phyloP scores from a whole-genome alignment of 2,888 invertebrate species.

The Harpalus rufipes region DNA sequence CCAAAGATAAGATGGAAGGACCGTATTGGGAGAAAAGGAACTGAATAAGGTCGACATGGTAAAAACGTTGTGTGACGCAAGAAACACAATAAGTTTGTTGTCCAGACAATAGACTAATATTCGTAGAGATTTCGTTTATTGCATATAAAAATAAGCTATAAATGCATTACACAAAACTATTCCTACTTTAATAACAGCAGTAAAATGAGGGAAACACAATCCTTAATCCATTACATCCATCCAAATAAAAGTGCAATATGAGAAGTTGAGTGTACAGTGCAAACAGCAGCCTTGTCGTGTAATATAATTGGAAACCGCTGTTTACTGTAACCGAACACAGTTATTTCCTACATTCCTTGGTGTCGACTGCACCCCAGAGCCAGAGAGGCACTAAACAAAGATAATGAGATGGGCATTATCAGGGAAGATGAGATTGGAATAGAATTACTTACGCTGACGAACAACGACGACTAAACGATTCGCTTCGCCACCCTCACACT shows the following conservation, averaged over 20 bases:
- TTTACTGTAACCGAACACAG: constrained; percentile 52
- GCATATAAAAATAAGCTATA: background rate
- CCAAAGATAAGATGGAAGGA: no score
- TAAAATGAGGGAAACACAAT: background rate
- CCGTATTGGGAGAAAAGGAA: no score
- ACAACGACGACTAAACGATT: constrained; percentile 33
- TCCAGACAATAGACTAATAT: background rate
- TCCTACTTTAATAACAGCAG: background rate
- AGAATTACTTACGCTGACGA: constrained; percentile 51
- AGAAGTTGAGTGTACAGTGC: constrained; percentile 14
- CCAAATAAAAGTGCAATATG: constrained; percentile 46
- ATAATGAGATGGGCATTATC: constrained; percentile 57
- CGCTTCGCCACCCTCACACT: constrained; percentile 11
- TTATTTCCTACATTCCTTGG: constrained; percentile 23
- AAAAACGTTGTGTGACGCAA: no score
- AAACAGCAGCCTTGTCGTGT: constrained; percentile 22
- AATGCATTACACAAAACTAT: background rate
- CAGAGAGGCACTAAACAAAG: constrained; percentile 27
- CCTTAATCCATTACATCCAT: background rate
- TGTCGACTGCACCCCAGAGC: background rate
- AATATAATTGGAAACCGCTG: constrained; percentile 55
- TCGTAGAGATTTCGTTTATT: background rate
- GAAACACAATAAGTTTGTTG: background rate
- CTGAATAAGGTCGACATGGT: no score
- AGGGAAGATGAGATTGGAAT: constrained; percentile 57